phyloP scores from a whole-genome alignment of 2,797 vertebrate genomes.

The Acanthiza pusilla region DNA sequence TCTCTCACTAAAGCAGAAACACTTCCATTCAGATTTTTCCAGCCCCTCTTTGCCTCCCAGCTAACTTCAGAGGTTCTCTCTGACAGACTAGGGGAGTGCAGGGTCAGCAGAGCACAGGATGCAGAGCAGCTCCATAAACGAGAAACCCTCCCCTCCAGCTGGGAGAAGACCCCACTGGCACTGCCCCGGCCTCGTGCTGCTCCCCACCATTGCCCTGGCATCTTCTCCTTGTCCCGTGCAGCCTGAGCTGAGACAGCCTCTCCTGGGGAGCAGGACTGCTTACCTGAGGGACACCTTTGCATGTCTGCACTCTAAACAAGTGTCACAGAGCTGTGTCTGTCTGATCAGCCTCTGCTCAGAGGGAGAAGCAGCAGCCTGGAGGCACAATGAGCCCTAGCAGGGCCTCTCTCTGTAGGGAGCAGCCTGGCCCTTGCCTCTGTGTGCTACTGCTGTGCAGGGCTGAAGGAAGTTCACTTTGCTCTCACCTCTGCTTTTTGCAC shows the following conservation, averaged over 20 bases:
- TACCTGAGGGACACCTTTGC: neutral
- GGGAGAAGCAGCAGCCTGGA: neutral
- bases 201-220: neutral
- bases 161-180: neutral
- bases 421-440: neutral
- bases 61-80: neutral
- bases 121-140: neutral
- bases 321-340: neutral
- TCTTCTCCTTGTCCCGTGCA: neutral
- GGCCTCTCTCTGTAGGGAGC: neutral
- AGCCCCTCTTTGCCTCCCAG: neutral
- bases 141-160: neutral
- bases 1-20: neutral
- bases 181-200: neutral
- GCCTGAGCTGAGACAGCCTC: neutral
- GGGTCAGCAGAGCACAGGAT: neutral
- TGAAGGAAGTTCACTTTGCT: neutral
- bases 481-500: neutral
- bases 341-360: neutral
- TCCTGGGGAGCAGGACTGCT: accelerated
- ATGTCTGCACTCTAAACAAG: neutral
- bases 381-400: neutral
- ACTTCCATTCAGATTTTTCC: neutral
- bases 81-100: neutral
- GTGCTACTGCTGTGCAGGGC: neutral